These are phyloP conservation scores for Imbricaverruca yamaguchii DNA, from an alignment of 2,888 invertebrate species.

Conservation along the genomic window DNA sequence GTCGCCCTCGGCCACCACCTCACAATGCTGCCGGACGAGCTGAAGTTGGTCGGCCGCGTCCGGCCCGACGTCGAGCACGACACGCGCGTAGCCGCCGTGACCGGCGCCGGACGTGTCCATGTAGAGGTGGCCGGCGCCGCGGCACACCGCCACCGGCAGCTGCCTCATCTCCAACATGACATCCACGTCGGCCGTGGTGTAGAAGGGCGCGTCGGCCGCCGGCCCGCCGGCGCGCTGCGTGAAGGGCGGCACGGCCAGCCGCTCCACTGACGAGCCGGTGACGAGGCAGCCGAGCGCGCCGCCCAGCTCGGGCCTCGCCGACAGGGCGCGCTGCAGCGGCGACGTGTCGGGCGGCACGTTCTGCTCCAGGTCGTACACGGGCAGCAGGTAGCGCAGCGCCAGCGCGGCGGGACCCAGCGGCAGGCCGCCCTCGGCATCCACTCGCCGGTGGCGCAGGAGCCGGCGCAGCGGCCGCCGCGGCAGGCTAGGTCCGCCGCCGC, in stretches of 20 bases:
- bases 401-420: slow-evolving; percentile 35
- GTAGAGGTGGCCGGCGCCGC: neutral
- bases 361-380: no score
- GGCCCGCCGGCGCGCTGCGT: neutral
- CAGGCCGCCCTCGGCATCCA: slow-evolving; percentile 57
- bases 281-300: neutral
- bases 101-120: neutral
- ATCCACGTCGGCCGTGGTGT: neutral
- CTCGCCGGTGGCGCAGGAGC: slow-evolving; percentile 46
- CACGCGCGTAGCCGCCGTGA: neutral
- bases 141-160: neutral
- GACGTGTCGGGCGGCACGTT: no score
- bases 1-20: neutral
- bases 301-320: no score
- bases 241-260: neutral
- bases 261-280: slow-evolving; percentile 7
- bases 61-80: neutral
- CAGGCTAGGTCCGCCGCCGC: no score
- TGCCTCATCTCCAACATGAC: neutral
- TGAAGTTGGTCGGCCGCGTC: neutral
- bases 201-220: neutral
- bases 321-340: no score
- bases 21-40: neutral
- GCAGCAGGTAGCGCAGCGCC: no score
- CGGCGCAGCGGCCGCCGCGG: no score